A percentile compares a stretch with the other conserved stretches of the same genome.
These are phyloP conservation scores for Macaca mulatta DNA, from an alignment of 2,113 vertebrate genomes.

Conservation along the genomic window DNA sequence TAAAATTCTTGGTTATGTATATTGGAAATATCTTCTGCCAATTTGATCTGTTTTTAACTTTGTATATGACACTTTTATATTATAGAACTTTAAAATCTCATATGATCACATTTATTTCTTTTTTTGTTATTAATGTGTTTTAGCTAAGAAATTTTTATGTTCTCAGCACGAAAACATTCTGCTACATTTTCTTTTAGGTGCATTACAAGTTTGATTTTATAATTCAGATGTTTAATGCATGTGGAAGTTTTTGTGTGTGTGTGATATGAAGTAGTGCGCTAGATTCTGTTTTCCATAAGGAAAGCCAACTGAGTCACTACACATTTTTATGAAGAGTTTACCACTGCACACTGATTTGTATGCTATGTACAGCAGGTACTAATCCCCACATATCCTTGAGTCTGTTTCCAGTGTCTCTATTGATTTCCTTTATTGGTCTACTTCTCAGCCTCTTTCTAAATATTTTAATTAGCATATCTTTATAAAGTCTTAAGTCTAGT, in stretches of 20 bases:
- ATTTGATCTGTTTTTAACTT: not conserved
- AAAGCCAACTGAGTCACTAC: not conserved
- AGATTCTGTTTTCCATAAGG: not conserved
- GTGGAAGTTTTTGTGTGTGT: not conserved
- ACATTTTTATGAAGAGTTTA: not conserved
- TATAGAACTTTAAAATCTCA: not conserved
- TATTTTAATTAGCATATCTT: not conserved
- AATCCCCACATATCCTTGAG: not conserved
- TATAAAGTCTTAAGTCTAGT: not conserved
- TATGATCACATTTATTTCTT: not conserved
- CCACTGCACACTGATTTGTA: not conserved
- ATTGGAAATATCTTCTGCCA: not conserved
- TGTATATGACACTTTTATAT: not conserved
- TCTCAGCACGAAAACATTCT: not conserved
- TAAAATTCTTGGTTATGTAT: not conserved
- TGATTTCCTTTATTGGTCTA: not conserved
- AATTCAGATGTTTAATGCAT: not conserved
- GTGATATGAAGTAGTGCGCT: not conserved
- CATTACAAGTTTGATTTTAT: not conserved
- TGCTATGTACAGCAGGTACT: rapidly evolving
- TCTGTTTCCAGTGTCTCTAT: not conserved
- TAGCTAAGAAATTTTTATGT: not conserved
- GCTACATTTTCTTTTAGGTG: not conserved
- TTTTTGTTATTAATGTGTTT: not conserved
- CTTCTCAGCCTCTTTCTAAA: not conserved